Evolutionary conservation across 2,888 invertebrate genomes (phyloP).

Genomic region (Leptodirus hochenwartii): DNA sequence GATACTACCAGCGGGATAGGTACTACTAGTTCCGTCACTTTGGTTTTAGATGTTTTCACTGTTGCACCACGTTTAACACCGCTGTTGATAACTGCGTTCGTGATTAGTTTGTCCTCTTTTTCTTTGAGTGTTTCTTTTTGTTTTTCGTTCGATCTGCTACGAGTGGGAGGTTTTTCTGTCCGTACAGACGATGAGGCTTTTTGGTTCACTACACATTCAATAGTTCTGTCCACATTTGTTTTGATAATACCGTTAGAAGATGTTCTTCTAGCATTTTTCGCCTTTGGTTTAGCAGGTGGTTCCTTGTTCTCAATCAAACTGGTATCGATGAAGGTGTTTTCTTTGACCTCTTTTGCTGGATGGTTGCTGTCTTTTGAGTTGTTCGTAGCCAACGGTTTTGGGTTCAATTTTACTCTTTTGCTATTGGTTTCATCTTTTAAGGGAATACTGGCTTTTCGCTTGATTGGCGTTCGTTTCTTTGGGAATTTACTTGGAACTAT

Average conservation of each 20-base stretch:
- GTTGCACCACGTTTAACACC: constrained; percentile 23
- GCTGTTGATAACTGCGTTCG: constrained; percentile 10
- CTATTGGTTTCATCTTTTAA: constrained; percentile 13
- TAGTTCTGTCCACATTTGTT: constrained; percentile 36
- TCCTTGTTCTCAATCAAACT: constrained; percentile 18
- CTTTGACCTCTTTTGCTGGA: constrained; percentile 19
- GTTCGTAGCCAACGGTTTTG: constrained; percentile 21
- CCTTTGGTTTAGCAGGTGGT: constrained; percentile 9
- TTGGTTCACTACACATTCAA: constrained; percentile 25
- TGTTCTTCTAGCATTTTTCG: constrained; percentile 12
- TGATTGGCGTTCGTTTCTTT: constrained; percentile 18
- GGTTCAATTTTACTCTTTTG: constrained; percentile 17
- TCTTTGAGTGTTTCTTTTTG: too few relatives aligned
- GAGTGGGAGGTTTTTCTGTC: too few relatives aligned
- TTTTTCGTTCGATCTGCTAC: too few relatives aligned
- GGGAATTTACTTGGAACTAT: constrained; percentile 6
- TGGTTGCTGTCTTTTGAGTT: constrained; percentile 20
- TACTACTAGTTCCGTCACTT: too few relatives aligned
- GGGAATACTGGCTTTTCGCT: constrained; percentile 26
- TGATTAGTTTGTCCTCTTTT: too few relatives aligned
- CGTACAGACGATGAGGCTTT: neutral
- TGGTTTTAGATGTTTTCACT: constrained; percentile 26
- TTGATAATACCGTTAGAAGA: constrained; percentile 30
- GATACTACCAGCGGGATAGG: too few relatives aligned
- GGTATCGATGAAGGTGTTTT: constrained; percentile 15